These are phyloP conservation scores for Onychomys arenicola DNA, from an alignment of 2,797 vertebrate species.

Conservation along the genomic window DNA sequence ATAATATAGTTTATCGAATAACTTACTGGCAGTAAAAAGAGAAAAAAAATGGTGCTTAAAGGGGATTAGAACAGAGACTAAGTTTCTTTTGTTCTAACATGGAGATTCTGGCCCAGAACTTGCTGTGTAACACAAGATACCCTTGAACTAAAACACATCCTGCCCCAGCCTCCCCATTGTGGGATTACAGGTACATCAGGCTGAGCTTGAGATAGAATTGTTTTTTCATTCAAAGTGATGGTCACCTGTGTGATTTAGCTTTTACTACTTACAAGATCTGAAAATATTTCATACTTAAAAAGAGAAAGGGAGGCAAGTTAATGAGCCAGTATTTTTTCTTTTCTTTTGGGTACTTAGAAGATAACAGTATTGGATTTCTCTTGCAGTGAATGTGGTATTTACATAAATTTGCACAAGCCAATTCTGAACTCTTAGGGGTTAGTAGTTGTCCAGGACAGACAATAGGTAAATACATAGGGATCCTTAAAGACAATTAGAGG, in stretches of 20 bases:
- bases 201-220: neutral
- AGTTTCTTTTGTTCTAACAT: neutral
- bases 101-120: neutral
- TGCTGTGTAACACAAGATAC: neutral
- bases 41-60: neutral
- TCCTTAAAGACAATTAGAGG: neutral
- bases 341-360: neutral
- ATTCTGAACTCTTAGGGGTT: neutral
- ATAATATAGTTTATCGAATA: neutral
- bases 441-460: neutral
- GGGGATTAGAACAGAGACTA: neutral
- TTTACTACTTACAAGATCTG: neutral
- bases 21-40: neutral
- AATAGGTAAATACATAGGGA: neutral
- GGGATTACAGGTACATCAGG: neutral
- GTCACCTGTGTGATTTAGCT: neutral
- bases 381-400: neutral
- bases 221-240: neutral
- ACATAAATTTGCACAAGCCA: neutral
- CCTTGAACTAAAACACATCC: neutral
- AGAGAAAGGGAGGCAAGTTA: neutral
- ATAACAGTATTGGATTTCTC: neutral
- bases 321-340: neutral
- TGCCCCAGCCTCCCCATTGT: neutral
- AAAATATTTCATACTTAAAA: slow-evolving; percentile 9